phyloP scores from a whole-genome alignment of 2,888 invertebrate genomes.

The Chrysolina americana region DNA sequence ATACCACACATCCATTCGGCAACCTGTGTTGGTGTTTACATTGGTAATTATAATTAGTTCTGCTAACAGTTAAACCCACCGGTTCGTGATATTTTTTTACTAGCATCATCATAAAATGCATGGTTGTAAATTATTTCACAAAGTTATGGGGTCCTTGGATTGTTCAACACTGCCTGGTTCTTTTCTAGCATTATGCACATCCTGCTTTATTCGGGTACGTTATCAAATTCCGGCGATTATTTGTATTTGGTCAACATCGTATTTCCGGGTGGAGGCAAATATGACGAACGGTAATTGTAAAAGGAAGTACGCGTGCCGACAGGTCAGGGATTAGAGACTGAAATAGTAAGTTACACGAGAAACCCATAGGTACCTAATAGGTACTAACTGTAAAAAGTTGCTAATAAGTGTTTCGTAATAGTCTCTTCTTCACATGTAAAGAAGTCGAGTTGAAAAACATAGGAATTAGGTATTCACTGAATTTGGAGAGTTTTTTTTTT shows the following conservation, averaged over 20 bases:
- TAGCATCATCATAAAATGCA: not conserved
- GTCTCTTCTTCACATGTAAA: too few species aligned
- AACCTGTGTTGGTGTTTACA: slow-evolving; percentile 16
- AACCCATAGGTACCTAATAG: too few species aligned
- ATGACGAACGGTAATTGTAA: slow-evolving; percentile 1
- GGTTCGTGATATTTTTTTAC: slow-evolving; percentile 1
- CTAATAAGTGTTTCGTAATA: too few species aligned
- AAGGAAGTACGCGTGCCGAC: slow-evolving; percentile 21
- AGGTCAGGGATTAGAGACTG: slow-evolving; percentile 14
- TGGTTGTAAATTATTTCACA: not conserved
- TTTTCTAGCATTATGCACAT: slow-evolving; percentile 7
- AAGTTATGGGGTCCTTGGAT: not conserved
- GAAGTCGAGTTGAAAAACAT: too few species aligned
- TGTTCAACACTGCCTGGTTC: not conserved
- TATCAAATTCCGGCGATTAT: slow-evolving; percentile 37
- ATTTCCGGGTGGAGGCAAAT: slow-evolving; percentile 28
- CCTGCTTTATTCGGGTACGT: slow-evolving; percentile 25
- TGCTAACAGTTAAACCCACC: not conserved
- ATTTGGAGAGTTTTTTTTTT: too few species aligned
- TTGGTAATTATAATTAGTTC: not conserved
- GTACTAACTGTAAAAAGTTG: not conserved
- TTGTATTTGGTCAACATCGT: slow-evolving; percentile 34
- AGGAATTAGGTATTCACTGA: too few species aligned
- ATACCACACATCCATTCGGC: not conserved
- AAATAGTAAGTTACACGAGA: slow-evolving; percentile 1